phyloP scores from a whole-genome alignment of 2,113 vertebrate genomes.

The Azemiops feae region DNA sequence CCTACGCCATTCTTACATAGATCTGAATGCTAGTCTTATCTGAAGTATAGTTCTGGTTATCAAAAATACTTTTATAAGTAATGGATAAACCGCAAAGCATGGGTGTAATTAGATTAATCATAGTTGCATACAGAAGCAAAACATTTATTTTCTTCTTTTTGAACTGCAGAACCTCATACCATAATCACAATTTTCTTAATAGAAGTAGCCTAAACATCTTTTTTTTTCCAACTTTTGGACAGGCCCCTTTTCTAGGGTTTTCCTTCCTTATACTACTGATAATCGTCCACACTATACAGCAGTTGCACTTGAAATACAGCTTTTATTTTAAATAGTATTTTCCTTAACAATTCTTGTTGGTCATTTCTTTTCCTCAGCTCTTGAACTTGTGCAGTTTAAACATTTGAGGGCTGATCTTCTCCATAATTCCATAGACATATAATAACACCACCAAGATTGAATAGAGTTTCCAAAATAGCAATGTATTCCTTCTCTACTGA shows the following conservation, averaged over 20 bases:
- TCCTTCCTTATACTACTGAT: not conserved
- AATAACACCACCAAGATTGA: not conserved
- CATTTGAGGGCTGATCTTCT: not conserved
- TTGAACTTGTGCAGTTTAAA: not conserved
- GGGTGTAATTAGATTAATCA: not conserved
- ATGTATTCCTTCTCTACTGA: not conserved
- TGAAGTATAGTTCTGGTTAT: not conserved
- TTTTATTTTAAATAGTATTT: not conserved
- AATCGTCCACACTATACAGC: not conserved
- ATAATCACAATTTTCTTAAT: not conserved
- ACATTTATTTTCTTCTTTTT: not conserved
- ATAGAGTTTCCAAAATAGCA: not conserved
- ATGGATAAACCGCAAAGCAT: not conserved
- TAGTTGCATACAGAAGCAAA: not conserved
- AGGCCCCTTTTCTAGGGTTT: not conserved
- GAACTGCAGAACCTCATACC: not conserved
- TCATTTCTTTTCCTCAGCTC: not conserved
- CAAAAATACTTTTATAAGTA: not conserved
- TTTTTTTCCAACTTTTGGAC: not conserved
- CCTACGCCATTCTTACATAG: not conserved
- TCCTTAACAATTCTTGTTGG: no score
- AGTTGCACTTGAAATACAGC: not conserved
- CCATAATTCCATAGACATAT: not conserved
- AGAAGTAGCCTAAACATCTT: not conserved
- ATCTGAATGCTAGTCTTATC: not conserved